These are phyloP conservation scores for Phalanger gymnotis DNA, from an alignment of 2,797 vertebrate genomes.

Conservation along the genomic window DNA sequence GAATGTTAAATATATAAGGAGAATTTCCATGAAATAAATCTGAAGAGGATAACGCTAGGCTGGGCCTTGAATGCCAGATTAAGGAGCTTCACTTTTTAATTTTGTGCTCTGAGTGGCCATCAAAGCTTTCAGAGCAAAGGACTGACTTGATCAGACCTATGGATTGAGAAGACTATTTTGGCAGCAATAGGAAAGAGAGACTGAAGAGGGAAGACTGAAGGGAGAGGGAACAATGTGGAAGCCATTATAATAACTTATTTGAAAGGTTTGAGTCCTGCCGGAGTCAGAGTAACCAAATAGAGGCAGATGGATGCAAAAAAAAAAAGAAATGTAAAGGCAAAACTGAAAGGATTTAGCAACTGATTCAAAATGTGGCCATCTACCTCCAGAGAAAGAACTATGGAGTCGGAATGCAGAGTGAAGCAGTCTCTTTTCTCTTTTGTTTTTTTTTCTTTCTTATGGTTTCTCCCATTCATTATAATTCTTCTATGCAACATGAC, in stretches of 20 bases:
- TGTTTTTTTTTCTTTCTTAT: too few relatives aligned
- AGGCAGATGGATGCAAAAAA: background rate
- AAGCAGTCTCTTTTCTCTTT: too few relatives aligned
- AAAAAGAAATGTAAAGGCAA: background rate
- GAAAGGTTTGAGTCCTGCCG: background rate
- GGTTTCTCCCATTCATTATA: too few relatives aligned
- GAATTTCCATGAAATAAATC: background rate
- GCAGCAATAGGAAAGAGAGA: background rate
- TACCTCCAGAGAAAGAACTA: too few relatives aligned
- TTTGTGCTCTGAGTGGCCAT: background rate
- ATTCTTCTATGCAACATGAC: too few relatives aligned
- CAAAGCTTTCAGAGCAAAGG: background rate
- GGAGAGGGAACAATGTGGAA: background rate
- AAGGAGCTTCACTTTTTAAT: background rate
- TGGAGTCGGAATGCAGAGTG: too few relatives aligned
- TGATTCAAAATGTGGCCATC: background rate
- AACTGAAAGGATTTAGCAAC: background rate
- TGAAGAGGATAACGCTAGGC: background rate
- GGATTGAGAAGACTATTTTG: background rate
- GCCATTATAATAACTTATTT: background rate
- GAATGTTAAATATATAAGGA: background rate
- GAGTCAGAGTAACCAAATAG: background rate
- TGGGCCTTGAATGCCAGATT: background rate
- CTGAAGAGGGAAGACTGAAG: background rate
- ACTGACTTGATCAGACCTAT: background rate